A percentile compares a stretch with the other conserved stretches of the same genome.
phyloP scores from a whole-genome alignment of 1,140 invertebrate species.

The Tribolium castaneum region DNA sequence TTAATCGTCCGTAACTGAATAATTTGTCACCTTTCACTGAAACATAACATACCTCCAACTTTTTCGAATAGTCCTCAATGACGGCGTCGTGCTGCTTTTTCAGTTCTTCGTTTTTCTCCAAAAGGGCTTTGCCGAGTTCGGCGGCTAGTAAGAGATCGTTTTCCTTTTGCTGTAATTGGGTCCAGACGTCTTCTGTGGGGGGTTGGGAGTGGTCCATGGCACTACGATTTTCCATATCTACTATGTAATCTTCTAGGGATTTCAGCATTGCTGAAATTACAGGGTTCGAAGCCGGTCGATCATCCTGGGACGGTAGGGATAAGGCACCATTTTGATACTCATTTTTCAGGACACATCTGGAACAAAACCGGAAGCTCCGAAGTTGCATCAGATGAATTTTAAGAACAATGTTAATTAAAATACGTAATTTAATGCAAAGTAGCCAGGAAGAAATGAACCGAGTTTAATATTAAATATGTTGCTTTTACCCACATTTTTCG shows the following conservation, averaged over 20 bases:
- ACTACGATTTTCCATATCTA: constrained; percentile 63
- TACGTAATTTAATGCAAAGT: no score
- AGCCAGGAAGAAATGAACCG: no score
- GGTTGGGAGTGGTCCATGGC: constrained; percentile 56
- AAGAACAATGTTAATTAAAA: no score
- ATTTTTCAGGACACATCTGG: not conserved
- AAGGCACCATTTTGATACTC: not conserved
- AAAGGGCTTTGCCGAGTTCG: constrained; percentile 92
- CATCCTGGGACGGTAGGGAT: not conserved
- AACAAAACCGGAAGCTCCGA: not conserved
- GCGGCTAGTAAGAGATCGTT: constrained; percentile 92
- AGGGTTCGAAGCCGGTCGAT: not conserved
- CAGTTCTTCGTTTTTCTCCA: constrained; percentile 94
- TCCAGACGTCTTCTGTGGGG: constrained; percentile 78
- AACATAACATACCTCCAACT: constrained; percentile 84
- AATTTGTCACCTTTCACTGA: constrained; percentile 12
- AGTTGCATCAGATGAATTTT: no score
- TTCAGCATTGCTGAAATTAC: constrained; percentile 51
- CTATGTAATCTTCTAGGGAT: constrained; percentile 61
- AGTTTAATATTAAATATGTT: not conserved
- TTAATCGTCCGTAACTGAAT: constrained; percentile 27
- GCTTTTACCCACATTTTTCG: not conserved
- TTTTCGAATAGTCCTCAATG: constrained; percentile 89
- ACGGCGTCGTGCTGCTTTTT: constrained; percentile 86
- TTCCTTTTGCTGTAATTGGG: constrained; percentile 91